A percentile compares a stretch with the other conserved stretches of the same genome.
phyloP scores from a whole-genome alignment of 2,113 vertebrate genomes.

The Erythrocercus mccallii region DNA sequence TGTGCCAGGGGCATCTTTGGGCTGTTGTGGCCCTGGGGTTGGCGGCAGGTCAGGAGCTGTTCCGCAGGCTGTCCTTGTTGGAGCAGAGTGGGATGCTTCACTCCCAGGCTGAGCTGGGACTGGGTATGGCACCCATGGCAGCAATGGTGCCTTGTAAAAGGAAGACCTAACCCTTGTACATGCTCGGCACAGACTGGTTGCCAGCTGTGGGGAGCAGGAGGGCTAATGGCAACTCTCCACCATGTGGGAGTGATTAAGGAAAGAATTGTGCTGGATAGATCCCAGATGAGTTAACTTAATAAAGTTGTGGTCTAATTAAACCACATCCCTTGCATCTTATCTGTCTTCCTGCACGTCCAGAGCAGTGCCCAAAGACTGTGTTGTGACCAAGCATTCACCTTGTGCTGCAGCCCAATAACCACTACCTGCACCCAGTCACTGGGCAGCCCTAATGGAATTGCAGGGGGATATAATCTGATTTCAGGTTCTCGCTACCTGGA shows the following conservation, averaged over 20 bases:
- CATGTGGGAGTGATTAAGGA: slow-evolving; percentile 52
- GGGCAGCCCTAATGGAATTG: background rate
- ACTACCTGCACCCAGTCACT: accelerated
- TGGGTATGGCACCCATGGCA: accelerated
- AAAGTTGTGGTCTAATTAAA: slow-evolving; percentile 55
- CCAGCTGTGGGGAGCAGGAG: background rate
- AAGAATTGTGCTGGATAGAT: slow-evolving; percentile 36
- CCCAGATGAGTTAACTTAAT: slow-evolving; percentile 61
- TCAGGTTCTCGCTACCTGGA: background rate
- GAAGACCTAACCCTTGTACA: background rate
- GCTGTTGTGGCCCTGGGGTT: accelerated
- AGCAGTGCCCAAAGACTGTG: background rate
- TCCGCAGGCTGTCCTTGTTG: background rate
- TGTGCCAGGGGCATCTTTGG: background rate
- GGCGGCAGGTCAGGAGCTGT: background rate
- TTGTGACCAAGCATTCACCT: background rate
- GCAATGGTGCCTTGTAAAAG: background rate
- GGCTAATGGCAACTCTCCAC: background rate
- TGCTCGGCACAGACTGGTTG: background rate
- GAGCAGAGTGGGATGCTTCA: background rate
- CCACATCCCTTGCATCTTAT: slow-evolving; percentile 59
- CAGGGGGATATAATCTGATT: background rate
- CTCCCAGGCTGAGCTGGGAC: background rate
- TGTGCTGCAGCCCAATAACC: background rate
- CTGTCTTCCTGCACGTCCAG: slow-evolving; percentile 46